A percentile compares a stretch with the other conserved stretches of the same genome.
phyloP scores from a whole-genome alignment of 2,888 invertebrate genomes.

The Dexiosoma caninum region DNA sequence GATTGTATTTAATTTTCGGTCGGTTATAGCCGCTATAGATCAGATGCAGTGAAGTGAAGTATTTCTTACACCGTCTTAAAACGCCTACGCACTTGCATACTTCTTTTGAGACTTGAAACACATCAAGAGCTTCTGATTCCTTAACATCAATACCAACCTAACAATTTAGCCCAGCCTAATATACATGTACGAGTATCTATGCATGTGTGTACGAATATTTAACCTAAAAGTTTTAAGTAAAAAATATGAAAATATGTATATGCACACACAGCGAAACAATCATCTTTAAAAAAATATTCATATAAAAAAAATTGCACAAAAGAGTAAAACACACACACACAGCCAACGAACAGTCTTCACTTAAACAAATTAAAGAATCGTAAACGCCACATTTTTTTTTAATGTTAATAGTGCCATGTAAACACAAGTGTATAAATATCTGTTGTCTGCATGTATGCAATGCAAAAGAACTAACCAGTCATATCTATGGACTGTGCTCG shows the following conservation, averaged over 20 bases:
- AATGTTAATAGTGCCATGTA: background rate
- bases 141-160: too few relatives aligned
- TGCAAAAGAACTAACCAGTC: background rate
- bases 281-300: background rate
- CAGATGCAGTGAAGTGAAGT: too few relatives aligned
- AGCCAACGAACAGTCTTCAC: background rate
- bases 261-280: background rate
- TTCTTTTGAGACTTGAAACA: too few relatives aligned
- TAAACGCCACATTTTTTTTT: background rate
- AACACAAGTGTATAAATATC: background rate
- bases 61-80: too few relatives aligned
- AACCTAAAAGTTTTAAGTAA: constrained; percentile 46
- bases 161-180: constrained; percentile 3
- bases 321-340: background rate
- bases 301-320: background rate
- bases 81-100: too few relatives aligned
- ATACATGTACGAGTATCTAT: background rate
- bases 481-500: constrained; percentile 22
- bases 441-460: background rate
- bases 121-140: too few relatives aligned
- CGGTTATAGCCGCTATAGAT: too few relatives aligned
- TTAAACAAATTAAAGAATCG: too few relatives aligned
- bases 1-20: too few relatives aligned
- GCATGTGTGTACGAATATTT: constrained; percentile 5
- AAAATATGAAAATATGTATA: constrained; percentile 31